phyloP scores from a whole-genome alignment of 2,797 vertebrate species.

The Sebastes oblongus region DNA sequence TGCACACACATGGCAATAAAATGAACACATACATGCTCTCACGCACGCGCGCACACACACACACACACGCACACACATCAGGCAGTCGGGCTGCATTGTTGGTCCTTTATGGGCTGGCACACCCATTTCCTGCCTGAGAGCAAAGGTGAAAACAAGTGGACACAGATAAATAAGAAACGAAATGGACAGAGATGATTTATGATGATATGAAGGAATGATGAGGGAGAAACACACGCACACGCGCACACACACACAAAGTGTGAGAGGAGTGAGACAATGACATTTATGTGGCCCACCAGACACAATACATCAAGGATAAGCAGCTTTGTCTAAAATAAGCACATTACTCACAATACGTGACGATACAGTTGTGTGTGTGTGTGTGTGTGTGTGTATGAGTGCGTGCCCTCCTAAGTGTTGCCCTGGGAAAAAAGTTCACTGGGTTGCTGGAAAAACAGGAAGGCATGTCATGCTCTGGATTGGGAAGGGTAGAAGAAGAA shows the following conservation, averaged over 20 bases:
- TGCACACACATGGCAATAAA: conserved; percentile 14
- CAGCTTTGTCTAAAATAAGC: conserved; percentile 61
- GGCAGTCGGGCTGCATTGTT: conserved; percentile 20
- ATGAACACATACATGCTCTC: not conserved
- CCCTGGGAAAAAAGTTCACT: conserved; percentile 75
- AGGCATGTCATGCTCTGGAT: conserved; percentile 70
- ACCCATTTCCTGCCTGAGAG: conserved; percentile 53
- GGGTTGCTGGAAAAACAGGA: conserved; percentile 82
- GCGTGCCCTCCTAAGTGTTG: conserved; percentile 49
- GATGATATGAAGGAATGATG: not conserved
- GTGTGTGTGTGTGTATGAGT: conserved; percentile 32
- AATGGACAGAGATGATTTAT: conserved; percentile 1
- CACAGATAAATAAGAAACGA: conserved; percentile 11
- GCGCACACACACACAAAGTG: not conserved
- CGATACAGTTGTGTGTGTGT: conserved; percentile 16
- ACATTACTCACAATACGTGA: conserved; percentile 46
- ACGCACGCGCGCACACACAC: not conserved
- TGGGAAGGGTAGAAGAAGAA: conserved; percentile 59
- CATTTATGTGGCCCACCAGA: conserved; percentile 33
- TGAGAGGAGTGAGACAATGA: conserved; percentile 19
- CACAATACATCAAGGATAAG: conserved; percentile 36
- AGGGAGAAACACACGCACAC: not conserved
- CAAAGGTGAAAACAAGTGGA: conserved; percentile 54
- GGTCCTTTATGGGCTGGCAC: conserved; percentile 31
- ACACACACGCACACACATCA: conserved; percentile 1